These are phyloP conservation scores for Beroe ovata DNA, from an alignment of 37 sponge, comb jelly and placozoan genomes.

Conservation along the genomic window DNA sequence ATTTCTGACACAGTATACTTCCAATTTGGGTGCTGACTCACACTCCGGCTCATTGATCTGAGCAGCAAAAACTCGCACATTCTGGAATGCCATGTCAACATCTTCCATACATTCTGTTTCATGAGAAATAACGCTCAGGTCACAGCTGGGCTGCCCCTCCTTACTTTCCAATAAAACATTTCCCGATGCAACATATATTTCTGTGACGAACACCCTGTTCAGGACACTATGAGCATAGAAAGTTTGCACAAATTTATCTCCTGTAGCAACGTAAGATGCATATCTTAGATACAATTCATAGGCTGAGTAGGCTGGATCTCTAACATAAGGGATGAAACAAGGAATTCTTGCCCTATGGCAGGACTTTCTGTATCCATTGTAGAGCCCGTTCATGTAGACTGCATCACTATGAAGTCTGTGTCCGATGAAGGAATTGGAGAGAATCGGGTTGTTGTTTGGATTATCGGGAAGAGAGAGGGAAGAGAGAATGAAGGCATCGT, in stretches of 20 bases:
- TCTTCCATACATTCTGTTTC: neutral
- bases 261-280: neutral
- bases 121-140: neutral
- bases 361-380: constrained; percentile 19
- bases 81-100: neutral
- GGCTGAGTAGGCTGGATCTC: neutral
- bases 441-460: constrained; percentile 45
- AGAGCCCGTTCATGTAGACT: constrained; percentile 36
- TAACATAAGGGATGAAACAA: constrained; percentile 41
- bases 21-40: neutral
- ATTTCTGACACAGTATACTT: neutral
- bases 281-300: neutral
- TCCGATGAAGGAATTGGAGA: constrained; percentile 50
- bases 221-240: constrained; percentile 43
- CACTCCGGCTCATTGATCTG: constrained; percentile 25
- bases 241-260: neutral
- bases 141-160: neutral
- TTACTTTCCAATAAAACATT: neutral
- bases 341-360: constrained; percentile 55
- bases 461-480: constrained; percentile 17
- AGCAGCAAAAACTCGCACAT: neutral
- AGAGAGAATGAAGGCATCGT: neutral
- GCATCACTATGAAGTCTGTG: constrained; percentile 37
- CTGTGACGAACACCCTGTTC: constrained; percentile 35
- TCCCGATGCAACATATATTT: constrained; percentile 7